Evolutionary conservation across 2,888 invertebrate genomes (phyloP).

Genomic region (Pegoplata infirma): DNA sequence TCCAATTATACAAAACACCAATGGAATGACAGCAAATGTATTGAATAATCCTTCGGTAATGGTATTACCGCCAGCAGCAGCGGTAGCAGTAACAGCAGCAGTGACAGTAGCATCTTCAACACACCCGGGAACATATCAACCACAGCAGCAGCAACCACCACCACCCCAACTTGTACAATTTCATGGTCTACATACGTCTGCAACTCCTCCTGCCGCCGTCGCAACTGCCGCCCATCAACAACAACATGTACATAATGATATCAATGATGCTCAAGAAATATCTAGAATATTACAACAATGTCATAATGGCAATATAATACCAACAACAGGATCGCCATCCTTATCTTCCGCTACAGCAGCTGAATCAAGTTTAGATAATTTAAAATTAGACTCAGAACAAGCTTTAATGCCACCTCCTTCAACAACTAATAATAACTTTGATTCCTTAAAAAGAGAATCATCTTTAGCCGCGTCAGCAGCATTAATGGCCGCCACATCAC

Average conservation of each 20-base stretch:
- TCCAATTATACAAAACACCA: conserved; percentile 35
- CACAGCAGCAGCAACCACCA: conserved; percentile 26
- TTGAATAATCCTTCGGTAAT: conserved; percentile 35
- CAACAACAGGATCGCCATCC: conserved; percentile 23
- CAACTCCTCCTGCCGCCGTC: conserved; percentile 28
- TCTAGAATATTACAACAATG: conserved; percentile 78
- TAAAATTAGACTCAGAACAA: conserved; percentile 61
- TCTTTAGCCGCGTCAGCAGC: conserved; percentile 16
- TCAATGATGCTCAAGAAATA: conserved; percentile 77
- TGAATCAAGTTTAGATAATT: conserved; percentile 54
- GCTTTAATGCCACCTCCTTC: conserved; percentile 57
- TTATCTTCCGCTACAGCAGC: conserved; percentile 7
- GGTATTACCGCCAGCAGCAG: conserved; percentile 12
- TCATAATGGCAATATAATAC: conserved; percentile 72
- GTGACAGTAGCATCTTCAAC: conserved; percentile 36
- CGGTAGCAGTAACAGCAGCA: conserved; percentile 12
- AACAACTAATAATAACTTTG: conserved; percentile 66
- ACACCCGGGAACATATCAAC: conserved; percentile 32
- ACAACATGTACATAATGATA: conserved; percentile 71
- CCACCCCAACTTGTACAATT: background rate
- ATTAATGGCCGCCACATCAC: conserved; percentile 55
- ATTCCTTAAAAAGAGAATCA: conserved; percentile 69
- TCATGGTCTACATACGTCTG: conserved; percentile 2
- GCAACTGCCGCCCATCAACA: conserved; percentile 26
- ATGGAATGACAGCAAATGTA: conserved; percentile 30